Evolutionary conservation across 2,888 invertebrate species (phyloP), one percentile per base, ranked within the genome.

Genomic region (Stratiomys singularior): DNA sequence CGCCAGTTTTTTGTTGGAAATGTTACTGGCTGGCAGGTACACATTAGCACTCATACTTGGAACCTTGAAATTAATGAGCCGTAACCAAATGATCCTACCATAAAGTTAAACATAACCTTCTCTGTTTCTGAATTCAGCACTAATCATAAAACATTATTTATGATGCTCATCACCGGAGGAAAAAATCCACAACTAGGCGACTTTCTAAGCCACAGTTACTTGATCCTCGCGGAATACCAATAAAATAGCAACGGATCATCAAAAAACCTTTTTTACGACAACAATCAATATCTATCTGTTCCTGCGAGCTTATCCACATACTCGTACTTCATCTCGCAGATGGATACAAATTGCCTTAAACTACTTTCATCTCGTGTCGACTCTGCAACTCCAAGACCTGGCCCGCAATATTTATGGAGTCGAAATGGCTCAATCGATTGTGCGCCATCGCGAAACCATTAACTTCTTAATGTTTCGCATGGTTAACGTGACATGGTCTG

Each of bases 291-390:
- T 37, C 5, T 37, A 37, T 52, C 52, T 52, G 4, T 52, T 52
- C 52, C 52, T n/a, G 4, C 7, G 52, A 52, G 18, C 52, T 52
- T n/a, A 52, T 13, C 15, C 18, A 52, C 15, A 13, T 52, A 52
- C 37, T 37, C 37, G 37, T 37, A 37, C 37, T 37, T 37, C 37
- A 37, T 15, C 52, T 4, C 52, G 15, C n/a, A 52, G 52, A 52
- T 9, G 15, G 52, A 52, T 52, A 52, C 52, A 63, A 63, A 63
- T 63, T 63, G 27, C 63, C 63, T 25, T 28, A 28, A 63, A 63
- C 58, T 58, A 58, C 63, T 63, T 63, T 63, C 63, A 63, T 52
- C 52, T 63, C 63, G 11, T 25, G 28, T 63, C 58, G 9, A 9
- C 58, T 9, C 58, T 18, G 15, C 52, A 52, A 52, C n/a, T n/a